Evolutionary conservation across 2,797 vertebrate genomes (phyloP).

Genomic region (Anableps anableps): DNA sequence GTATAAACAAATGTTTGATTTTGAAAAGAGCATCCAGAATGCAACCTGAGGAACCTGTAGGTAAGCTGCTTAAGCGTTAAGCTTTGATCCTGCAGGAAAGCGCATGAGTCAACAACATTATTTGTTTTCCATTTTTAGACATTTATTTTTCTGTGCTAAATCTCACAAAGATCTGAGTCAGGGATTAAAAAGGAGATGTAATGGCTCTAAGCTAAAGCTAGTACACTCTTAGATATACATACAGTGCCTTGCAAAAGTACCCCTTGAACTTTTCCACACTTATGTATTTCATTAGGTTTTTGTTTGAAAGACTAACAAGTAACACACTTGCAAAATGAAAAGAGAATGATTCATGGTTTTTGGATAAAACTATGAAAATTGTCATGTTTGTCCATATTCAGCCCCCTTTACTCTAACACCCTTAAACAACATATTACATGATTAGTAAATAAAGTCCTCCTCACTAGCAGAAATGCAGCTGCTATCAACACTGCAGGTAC

Average conservation of each 20-base stretch:
- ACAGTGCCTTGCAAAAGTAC: neutral
- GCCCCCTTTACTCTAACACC: neutral
- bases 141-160: slow-evolving; percentile 25
- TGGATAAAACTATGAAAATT: neutral
- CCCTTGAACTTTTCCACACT: neutral
- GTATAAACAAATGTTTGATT: slow-evolving; percentile 13
- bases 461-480: neutral
- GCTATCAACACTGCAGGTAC: neutral
- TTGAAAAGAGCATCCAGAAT: slow-evolving; percentile 20
- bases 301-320: neutral
- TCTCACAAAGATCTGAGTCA: slow-evolving; percentile 32
- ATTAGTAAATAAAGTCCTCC: no score
- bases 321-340: neutral
- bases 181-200: slow-evolving; percentile 5
- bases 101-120: slow-evolving; percentile 51
- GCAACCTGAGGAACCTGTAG: slow-evolving; percentile 13
- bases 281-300: neutral
- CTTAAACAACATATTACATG: neutral
- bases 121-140: slow-evolving; percentile 24
- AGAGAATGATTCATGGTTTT: neutral
- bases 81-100: slow-evolving; percentile 36
- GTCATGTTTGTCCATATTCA: no score
- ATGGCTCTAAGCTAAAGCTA: neutral
- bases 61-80: slow-evolving; percentile 44
- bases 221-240: neutral